Evolutionary conservation across 2,797 vertebrate genomes (phyloP).

Genomic region (Mallotus villosus): DNA sequence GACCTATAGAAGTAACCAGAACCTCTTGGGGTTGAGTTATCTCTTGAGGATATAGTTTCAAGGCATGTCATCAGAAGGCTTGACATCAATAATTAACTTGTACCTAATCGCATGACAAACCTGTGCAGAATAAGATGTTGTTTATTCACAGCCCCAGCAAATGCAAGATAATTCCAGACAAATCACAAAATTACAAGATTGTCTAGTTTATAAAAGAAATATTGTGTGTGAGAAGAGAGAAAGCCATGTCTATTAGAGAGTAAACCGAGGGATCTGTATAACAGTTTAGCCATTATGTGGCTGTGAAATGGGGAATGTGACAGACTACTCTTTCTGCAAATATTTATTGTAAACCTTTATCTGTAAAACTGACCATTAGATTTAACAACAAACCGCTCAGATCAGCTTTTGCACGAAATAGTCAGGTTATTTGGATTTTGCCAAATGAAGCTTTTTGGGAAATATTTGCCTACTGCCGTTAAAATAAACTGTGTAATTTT

Average conservation of each 20-base stretch:
- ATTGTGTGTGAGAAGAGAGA: constrained; percentile 26
- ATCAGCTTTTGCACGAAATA: too few relatives aligned
- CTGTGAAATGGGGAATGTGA: neutral
- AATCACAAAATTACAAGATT: constrained; percentile 10
- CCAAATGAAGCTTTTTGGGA: too few relatives aligned
- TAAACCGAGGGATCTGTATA: neutral
- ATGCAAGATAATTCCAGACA: constrained; percentile 29
- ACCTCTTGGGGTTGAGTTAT: constrained; percentile 58
- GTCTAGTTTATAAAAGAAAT: constrained; percentile 14
- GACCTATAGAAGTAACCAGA: constrained; percentile 50
- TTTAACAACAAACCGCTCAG: too few relatives aligned
- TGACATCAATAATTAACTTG: constrained; percentile 76
- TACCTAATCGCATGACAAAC: constrained; percentile 53
- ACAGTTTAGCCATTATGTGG: neutral
- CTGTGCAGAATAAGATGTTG: constrained; percentile 42
- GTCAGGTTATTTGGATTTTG: too few relatives aligned
- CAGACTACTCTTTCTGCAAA: neutral
- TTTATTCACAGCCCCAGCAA: constrained; percentile 37
- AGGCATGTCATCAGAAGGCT: constrained; percentile 44
- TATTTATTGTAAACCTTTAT: neutral
- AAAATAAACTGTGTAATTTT: neutral
- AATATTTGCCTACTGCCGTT: too few relatives aligned
- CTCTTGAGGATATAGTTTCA: constrained; percentile 73
- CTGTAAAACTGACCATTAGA: too few relatives aligned
- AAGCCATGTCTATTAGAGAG: constrained; percentile 35